These are phyloP conservation scores for Ia io DNA, from an alignment of 2,113 vertebrate genomes.

Conservation along the genomic window DNA sequence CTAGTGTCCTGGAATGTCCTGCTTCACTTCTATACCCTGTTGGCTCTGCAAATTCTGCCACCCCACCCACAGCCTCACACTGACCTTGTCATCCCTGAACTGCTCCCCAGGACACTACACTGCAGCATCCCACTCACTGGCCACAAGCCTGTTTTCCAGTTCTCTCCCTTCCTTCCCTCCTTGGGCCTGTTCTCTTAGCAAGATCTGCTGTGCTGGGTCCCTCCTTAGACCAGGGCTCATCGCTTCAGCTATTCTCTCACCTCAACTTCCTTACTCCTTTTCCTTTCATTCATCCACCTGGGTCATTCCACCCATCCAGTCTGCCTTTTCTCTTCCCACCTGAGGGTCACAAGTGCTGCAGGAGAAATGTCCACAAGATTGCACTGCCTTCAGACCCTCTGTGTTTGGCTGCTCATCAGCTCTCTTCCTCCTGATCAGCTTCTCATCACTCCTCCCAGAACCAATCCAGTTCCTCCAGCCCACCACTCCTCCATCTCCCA, in stretches of 20 bases:
- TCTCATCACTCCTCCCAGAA: not conserved
- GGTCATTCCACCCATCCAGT: not conserved
- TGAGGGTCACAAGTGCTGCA: too few relatives aligned
- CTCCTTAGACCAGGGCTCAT: not conserved
- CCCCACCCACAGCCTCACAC: not conserved
- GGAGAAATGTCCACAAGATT: not conserved
- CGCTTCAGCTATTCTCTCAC: not conserved
- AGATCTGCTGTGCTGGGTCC: not conserved
- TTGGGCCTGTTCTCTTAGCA: not conserved
- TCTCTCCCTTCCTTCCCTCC: not conserved
- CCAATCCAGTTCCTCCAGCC: not conserved
- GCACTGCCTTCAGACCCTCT: not conserved
- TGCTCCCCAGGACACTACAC: not conserved
- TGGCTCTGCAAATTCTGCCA: not conserved
- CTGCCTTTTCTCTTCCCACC: not conserved
- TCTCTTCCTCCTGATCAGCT: not conserved
- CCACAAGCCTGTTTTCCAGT: not conserved
- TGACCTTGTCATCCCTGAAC: not conserved
- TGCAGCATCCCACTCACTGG: not conserved
- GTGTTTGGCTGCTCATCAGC: not conserved
- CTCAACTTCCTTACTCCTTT: not conserved
- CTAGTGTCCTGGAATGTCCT: not conserved
- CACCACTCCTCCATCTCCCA: accelerated
- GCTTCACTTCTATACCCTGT: not conserved
- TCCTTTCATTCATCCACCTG: not conserved